A percentile compares a stretch with the other conserved stretches of the same genome.
Conservation (phyloP, 2,797 vertebrate species). For the Gambusia yucatana region DNA sequence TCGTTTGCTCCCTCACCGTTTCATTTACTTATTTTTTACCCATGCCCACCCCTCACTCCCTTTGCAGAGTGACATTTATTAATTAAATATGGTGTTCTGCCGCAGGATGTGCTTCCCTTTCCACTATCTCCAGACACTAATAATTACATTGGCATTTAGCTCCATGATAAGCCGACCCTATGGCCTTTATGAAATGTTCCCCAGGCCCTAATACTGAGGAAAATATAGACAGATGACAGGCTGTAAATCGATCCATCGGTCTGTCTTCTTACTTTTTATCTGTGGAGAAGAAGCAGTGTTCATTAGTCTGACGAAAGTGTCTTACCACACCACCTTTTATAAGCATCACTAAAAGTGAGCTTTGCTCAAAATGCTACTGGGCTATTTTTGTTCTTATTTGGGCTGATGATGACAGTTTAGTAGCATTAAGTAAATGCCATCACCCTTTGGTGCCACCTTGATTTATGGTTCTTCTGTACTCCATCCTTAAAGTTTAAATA, state of each 20-base stretch:
- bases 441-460: conserved; percentile 8
- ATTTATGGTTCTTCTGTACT: conserved; percentile 22
- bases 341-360: conserved; percentile 33
- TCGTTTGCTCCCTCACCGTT: conserved; percentile 18
- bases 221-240: conserved; percentile 70
- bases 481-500: not conserved
- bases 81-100: conserved; percentile 81
- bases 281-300: conserved; percentile 47
- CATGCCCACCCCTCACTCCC: conserved; percentile 57
- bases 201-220: conserved; percentile 68
- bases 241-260: conserved; percentile 66
- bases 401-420: conserved; percentile 23
- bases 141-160: conserved; percentile 89
- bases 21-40: conserved; percentile 41
- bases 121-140: conserved; percentile 81
- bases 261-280: conserved; percentile 58
- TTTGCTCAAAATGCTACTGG: conserved; percentile 26
- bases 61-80: conserved; percentile 80
- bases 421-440: conserved; percentile 25
- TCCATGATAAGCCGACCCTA: conserved; percentile 78
- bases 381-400: conserved; percentile 19
- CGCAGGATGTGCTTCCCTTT: conserved; percentile 74
- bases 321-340: conserved; percentile 32
- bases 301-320: conserved; percentile 60
- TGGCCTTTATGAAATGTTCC: conserved; percentile 81